Base-by-base conservation (phyloP, 2,797 vertebrate genomes). In the Enteromius mattozi region DNA sequence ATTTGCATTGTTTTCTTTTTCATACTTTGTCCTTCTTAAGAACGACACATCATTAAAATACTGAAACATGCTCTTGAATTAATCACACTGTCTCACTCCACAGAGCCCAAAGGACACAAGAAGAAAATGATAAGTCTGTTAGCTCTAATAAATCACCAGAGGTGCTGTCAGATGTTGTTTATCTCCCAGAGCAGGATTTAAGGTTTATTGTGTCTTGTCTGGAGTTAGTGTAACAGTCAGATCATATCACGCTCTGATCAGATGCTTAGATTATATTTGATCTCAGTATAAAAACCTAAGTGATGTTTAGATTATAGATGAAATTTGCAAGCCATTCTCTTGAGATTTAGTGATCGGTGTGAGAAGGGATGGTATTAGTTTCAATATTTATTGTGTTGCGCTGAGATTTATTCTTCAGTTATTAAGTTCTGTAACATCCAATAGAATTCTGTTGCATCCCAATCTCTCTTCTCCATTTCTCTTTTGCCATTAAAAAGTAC, bases 131-230 rank as follows among this genome's bases (percentile, higher is more conserved):
- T 21, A 63, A 45, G 59, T 63, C 24, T 80, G 19, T 51, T 80
- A 16, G 42, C 63, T 49, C 2, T 65, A 80, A 80, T 80, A 66
- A 80, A 68, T 80, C 78, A 51, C 19, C 10, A 2, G 37, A 61
- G 70, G 24, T 17, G 70, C 59, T 21, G 37, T 59, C 68, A 82
- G 69, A 61, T 82, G 27, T 21, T 61, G 35, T 82, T 82, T 72
- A 45, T 59, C 63, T 81, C 13, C 66, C 65, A 71, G 16, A 54
- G 69, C 27, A 61, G 69, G 14, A 74, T 59, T 30, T 59, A 9
- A 70, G 40, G n/a, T 19, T 45, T 30, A 4, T 35, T 80, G 68
- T 59, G 51, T 47, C 42, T 79, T 79, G 16, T 63, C 42, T 13
- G 6, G 14, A 66, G 10, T 61, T 78, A 61, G 37, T 63, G 6